A percentile compares a stretch with the other conserved stretches of the same genome.
Evolutionary conservation across 37 sponge, comb jelly and placozoan species (phyloP).

Genomic region (Spongilla lacustris): DNA sequence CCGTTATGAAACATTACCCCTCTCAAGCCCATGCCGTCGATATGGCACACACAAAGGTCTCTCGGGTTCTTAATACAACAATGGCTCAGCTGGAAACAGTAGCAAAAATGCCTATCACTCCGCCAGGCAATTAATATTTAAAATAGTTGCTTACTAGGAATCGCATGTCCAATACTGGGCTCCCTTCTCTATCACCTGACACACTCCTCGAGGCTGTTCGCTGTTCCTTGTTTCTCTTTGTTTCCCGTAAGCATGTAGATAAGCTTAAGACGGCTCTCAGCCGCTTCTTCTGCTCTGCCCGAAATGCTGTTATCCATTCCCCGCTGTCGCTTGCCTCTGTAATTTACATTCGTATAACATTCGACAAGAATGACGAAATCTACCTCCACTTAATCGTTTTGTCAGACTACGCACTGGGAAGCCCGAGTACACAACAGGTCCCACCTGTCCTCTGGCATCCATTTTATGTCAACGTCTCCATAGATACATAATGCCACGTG

Average conservation of each 20-base stretch:
- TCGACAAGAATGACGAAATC: not conserved
- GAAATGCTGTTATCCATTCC: slow-evolving; percentile 82
- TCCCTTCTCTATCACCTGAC: not conserved
- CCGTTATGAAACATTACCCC: slow-evolving; percentile 31
- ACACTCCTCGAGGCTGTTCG: not conserved
- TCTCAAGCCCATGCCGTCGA: slow-evolving; percentile 54
- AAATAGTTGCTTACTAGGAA: not conserved
- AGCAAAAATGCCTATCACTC: not conserved
- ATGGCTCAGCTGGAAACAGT: slow-evolving; percentile 44
- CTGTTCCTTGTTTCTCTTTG: not conserved
- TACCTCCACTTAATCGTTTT: not conserved
- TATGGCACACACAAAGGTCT: slow-evolving; percentile 57
- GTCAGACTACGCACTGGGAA: slow-evolving; percentile 53
- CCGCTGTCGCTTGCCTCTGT: slow-evolving; percentile 32
- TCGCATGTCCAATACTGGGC: not conserved
- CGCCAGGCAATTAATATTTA: not conserved
- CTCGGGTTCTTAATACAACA: slow-evolving; percentile 64
- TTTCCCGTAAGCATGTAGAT: not conserved
- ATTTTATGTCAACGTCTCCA: slow-evolving; percentile 17
- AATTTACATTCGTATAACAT: not conserved
- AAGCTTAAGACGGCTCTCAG: slow-evolving; percentile 56
- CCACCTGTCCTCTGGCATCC: not conserved
- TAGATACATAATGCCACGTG: slow-evolving; percentile 19
- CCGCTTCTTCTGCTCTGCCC: slow-evolving; percentile 62
- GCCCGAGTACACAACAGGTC: slow-evolving; percentile 19